A percentile compares a stretch with the other conserved stretches of the same genome.
phyloP scores from a whole-genome alignment of 2,888 invertebrate species.

The Plebejus anna region DNA sequence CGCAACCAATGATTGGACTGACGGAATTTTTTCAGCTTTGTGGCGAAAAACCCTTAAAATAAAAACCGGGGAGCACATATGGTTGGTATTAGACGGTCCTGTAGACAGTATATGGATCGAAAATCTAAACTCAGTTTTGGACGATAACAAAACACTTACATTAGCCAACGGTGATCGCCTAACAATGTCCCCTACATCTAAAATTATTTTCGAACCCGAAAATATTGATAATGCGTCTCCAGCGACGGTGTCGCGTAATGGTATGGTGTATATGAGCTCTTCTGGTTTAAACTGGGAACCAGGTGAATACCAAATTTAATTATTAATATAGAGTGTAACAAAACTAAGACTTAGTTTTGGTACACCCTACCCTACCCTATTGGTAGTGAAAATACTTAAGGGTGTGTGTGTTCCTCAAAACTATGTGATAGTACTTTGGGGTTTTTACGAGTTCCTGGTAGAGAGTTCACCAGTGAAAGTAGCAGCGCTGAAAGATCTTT shows the following conservation, averaged over 20 bases:
- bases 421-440: no score
- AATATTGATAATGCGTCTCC: constrained; percentile 99
- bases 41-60: constrained; percentile 96
- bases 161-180: constrained; percentile 97
- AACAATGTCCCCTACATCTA: constrained; percentile 95
- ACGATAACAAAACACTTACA: constrained; percentile 97
- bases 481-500: no score
- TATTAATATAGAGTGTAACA: neutral
- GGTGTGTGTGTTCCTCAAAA: no score
- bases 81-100: constrained; percentile 97
- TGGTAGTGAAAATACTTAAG: no score
- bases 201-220: constrained; percentile 98
- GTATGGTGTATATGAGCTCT: constrained; percentile 98
- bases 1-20: constrained; percentile 99
- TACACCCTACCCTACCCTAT: no score
- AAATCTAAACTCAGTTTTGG: constrained; percentile 97
- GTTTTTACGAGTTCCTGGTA: no score
- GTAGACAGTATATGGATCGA: constrained; percentile 99
- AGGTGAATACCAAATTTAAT: constrained; percentile 53
- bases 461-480: no score
- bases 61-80: constrained; percentile 93
- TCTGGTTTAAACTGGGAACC: constrained; percentile 96
- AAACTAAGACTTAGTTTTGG: no score
- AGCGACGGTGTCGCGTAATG: constrained; percentile 96
- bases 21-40: constrained; percentile 97